These are phyloP conservation scores for Drosophila arizonae DNA, from an alignment of 1,140 invertebrate genomes.

Conservation along the genomic window DNA sequence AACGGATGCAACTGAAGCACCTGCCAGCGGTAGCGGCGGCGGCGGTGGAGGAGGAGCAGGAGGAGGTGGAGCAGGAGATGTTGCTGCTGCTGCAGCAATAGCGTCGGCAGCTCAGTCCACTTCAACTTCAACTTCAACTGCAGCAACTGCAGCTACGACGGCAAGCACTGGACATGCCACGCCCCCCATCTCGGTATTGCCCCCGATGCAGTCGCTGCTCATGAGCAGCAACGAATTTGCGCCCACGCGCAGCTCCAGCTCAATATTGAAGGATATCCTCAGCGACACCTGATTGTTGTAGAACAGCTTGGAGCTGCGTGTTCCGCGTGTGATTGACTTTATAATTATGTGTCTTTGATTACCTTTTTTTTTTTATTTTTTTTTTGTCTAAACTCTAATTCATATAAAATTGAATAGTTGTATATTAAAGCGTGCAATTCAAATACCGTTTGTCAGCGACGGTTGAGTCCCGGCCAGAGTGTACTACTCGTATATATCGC, in stretches of 20 bases:
- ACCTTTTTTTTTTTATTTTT: background rate
- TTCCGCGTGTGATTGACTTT: slow-evolving; percentile 6
- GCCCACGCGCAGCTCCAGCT: slow-evolving; percentile 87
- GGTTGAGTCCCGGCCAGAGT: no score
- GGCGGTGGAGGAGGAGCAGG: background rate
- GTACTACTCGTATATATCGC: slow-evolving; percentile 4
- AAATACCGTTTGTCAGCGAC: background rate
- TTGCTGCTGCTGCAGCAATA: background rate
- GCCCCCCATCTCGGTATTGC: slow-evolving; percentile 13
- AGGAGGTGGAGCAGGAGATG: background rate
- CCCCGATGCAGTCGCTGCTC: slow-evolving; percentile 82
- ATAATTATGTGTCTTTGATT: background rate
- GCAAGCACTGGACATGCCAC: slow-evolving; percentile 40
- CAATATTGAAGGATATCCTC: slow-evolving; percentile 88
- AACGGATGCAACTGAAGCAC: slow-evolving; percentile 18
- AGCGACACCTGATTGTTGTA: slow-evolving; percentile 86
- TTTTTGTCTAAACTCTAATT: slow-evolving; percentile 6
- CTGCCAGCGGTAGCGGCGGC: background rate
- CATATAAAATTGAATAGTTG: slow-evolving; percentile 16
- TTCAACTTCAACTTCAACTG: background rate
- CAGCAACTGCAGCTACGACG: background rate
- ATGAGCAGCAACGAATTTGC: slow-evolving; percentile 86
- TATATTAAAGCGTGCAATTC: slow-evolving; percentile 29
- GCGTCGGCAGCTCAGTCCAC: background rate
- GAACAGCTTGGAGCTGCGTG: slow-evolving; percentile 17